These are phyloP conservation scores for Eretmodus cyanostictus DNA, from an alignment of 2,113 vertebrate species.

Conservation along the genomic window DNA sequence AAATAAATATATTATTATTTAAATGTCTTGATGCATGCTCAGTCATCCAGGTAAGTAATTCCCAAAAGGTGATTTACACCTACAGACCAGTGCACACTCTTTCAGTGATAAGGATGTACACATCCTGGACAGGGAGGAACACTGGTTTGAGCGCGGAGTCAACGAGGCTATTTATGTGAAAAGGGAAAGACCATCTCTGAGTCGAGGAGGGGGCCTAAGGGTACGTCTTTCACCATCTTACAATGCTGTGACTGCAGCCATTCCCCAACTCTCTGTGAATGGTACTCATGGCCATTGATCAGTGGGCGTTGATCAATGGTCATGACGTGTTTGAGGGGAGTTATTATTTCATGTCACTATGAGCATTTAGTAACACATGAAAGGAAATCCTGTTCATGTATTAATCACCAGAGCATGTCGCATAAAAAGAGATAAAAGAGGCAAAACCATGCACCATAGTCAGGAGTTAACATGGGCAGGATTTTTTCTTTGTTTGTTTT, in stretches of 20 bases:
- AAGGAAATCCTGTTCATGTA: background rate
- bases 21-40: background rate
- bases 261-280: background rate
- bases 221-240: background rate
- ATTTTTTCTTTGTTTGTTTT: background rate
- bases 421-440: background rate
- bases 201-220: background rate
- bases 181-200: background rate
- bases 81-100: background rate
- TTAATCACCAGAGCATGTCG: background rate
- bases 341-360: background rate
- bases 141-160: accelerated
- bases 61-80: background rate
- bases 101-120: background rate
- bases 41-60: background rate
- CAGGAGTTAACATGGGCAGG: background rate
- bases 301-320: background rate
- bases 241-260: background rate
- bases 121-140: background rate
- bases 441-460: background rate
- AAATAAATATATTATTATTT: background rate
- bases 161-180: accelerated
- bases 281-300: background rate
- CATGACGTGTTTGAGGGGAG: background rate
- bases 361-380: background rate